Base-by-base conservation (phyloP, 2,888 invertebrate species). In the Smittia aterrima region DNA sequence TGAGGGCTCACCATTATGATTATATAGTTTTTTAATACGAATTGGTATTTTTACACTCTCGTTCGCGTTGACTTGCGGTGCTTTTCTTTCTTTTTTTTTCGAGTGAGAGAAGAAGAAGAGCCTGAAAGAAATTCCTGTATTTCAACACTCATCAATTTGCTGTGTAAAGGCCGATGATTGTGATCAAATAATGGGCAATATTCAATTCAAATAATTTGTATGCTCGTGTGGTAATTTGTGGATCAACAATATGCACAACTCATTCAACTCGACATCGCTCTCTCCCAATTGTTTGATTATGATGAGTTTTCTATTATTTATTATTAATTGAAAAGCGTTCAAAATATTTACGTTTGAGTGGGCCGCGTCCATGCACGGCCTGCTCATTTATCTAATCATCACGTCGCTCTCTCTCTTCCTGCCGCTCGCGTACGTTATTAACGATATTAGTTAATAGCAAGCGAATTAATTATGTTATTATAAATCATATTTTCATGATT, bases 391-490 rank as follows among this genome's bases (percentile, higher is more conserved):
- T 72, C 72, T 72, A 72, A 72, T 72, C 72, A 72, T 58, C 72
- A 72, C 72, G 58, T 72, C 53, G 72, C 53, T 72, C n/a, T n/a
- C n/a, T n/a, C n/a, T n/a, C n/a, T 72, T 40, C 32, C 40, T 32
- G 24, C 38, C 58, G 9, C 13, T 58, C 22, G 22, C 4, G n/a
- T 16, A 62, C 16, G 24, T 54, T 18, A 62, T 72, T 72, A 38
- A 72, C 32, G 58, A 72, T 72, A 72, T 72, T 72, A 62, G 62
- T 72, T 72, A 72, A 62, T 72, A 40, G 72, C 32, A n/a, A 40
- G 62, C 25, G 72, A 72, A 62, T 72, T 72, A 72, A 72, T 72
- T 72, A 72, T 72, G 72, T 72, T 72, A 40, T 72, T 72, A 72
- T 72, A 72, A 72, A 72, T 72, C 72, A 72, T 72, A 62, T 62